Percentiles rank a stretch among this genome's conserved stretches.
phyloP scores from a whole-genome alignment of 2,797 vertebrate species.

The Morus bassanus region DNA sequence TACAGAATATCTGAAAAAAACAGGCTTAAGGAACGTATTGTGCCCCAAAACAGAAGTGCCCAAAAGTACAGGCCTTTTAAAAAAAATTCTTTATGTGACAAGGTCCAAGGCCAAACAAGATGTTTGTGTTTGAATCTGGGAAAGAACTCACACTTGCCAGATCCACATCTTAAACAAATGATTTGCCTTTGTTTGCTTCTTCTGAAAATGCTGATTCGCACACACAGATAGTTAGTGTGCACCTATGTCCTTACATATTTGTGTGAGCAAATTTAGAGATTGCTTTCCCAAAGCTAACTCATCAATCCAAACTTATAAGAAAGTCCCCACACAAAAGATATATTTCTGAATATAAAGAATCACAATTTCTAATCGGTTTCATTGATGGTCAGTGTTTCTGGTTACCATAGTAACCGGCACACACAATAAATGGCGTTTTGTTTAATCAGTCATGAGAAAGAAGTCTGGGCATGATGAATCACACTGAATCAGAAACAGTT shows the following conservation, averaged over 20 bases:
- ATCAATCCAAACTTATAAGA: background rate
- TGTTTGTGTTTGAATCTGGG: constrained; percentile 23
- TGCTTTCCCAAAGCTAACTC: constrained; percentile 4
- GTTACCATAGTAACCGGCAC: constrained; percentile 3
- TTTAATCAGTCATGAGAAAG: constrained; percentile 59
- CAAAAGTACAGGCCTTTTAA: background rate
- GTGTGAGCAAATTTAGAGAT: background rate
- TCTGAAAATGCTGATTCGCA: constrained; percentile 36
- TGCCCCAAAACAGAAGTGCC: background rate
- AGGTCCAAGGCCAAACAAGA: constrained; percentile 34
- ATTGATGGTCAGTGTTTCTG: constrained; percentile 30
- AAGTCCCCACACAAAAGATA: background rate
- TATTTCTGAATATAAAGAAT: constrained; percentile 19
- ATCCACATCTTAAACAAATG: constrained; percentile 1
- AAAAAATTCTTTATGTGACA: background rate
- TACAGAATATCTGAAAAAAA: background rate
- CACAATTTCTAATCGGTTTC: constrained; percentile 50
- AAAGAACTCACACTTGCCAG: background rate
- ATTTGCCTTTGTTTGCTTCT: constrained; percentile 23
- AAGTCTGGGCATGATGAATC: constrained; percentile 43
- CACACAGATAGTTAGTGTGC: background rate
- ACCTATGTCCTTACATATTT: background rate
- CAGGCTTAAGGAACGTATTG: background rate
- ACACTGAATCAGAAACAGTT: constrained; percentile 49
- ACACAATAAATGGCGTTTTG: constrained; percentile 52